These are phyloP conservation scores for Osmerus mordax DNA, from an alignment of 2,113 vertebrate species.

Conservation along the genomic window DNA sequence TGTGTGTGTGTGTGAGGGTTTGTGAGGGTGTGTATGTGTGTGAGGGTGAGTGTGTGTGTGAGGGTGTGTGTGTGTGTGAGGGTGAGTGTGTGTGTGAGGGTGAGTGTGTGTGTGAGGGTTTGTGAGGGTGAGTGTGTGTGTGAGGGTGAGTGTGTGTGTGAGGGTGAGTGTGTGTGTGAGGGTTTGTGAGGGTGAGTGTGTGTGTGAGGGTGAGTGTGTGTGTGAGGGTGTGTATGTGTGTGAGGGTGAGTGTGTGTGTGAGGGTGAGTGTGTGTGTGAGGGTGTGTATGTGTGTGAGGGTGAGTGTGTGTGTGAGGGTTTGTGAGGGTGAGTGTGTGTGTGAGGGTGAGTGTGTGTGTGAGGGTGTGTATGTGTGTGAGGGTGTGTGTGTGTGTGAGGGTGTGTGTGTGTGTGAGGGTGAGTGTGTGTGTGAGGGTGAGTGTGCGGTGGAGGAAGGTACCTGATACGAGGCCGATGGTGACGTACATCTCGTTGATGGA, in stretches of 20 bases:
- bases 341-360: background rate
- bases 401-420: background rate
- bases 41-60: too few species aligned
- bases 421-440: background rate
- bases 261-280: background rate
- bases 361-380: background rate
- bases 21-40: too few species aligned
- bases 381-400: background rate
- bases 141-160: too few species aligned
- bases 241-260: background rate
- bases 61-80: too few species aligned
- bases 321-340: background rate
- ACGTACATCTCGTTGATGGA: slow-evolving; percentile 87
- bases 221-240: too few species aligned
- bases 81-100: too few species aligned
- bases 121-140: too few species aligned
- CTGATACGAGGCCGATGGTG: slow-evolving; percentile 82
- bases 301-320: background rate
- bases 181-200: too few species aligned
- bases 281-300: background rate
- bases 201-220: too few species aligned
- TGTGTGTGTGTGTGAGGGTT: too few species aligned
- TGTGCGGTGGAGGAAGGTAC: slow-evolving; percentile 54
- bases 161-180: too few species aligned
- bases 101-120: too few species aligned